Evolutionary conservation across 2,113 vertebrate genomes (phyloP), one percentile per base, ranked within the genome.

Genomic region (Peromyscus maniculatus): DNA sequence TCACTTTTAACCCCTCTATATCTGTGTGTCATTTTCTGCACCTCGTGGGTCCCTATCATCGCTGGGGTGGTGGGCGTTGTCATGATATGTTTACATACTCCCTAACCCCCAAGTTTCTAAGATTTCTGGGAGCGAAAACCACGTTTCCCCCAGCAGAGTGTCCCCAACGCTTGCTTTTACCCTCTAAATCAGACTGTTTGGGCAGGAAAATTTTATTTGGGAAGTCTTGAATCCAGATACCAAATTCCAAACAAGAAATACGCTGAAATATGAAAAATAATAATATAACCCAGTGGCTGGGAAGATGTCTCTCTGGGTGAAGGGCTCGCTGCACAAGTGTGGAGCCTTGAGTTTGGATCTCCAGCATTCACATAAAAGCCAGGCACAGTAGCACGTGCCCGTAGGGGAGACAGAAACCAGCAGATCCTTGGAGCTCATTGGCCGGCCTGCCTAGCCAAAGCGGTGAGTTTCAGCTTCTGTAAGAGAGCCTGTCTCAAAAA

Each of bases 231-330:
- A 4, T 31, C 80, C 55, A 39, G 89, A 96, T 90, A 91, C 59
- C 36, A 36, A 36, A 90, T 33, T 75, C 57, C 57, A 43, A 91
- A 59, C n/a, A 84, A 72, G 52, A 82, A 16, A 6, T 39, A 55
- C 67, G 71, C 22, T 91, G 28, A 94, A 33, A 15, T 90, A 22
- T 87, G 26, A 83, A 62, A 82, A 92, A 91, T 57, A 83, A 96
- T 89, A 17, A 28, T 80, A 5, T 86, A 72, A 91, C 15, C 28
- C 57, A 84, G 46, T 11, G 31, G 19, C 66, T 71, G 46, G 19
- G 11, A 21, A 36, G 39, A 49, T 67, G 22, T 36, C 66, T 87
- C 26, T 5, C 19, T 71, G 26, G 39, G 28, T 69, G 49, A 69
- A 49, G 9, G 2, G 5, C 43, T 66, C 12, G 0, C 43, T 13